Evolutionary conservation across 2,797 vertebrate species (phyloP).

Genomic region (Cynodonichthys magdalenae): DNA sequence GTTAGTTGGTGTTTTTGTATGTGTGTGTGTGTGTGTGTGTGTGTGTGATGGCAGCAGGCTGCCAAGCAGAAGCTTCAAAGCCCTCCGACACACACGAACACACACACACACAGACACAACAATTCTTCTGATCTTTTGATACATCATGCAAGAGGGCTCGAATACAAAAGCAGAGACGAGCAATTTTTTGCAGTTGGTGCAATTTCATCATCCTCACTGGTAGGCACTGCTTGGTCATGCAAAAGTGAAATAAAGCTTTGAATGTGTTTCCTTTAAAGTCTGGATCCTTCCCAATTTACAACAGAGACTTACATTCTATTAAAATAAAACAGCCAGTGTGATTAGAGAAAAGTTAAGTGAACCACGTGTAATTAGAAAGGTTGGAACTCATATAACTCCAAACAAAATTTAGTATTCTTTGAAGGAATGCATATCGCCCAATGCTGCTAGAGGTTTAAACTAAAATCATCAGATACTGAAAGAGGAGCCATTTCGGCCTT

Average conservation of each 20-base stretch:
- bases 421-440: no score
- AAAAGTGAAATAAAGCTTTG: constrained; percentile 11
- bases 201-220: constrained; percentile 24
- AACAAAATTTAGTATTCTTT: no score
- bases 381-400: constrained; percentile 6
- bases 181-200: constrained; percentile 39
- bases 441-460: no score
- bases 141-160: constrained; percentile 32
- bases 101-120: constrained; percentile 24
- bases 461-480: no score
- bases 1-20: constrained; percentile 1
- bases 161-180: constrained; percentile 37
- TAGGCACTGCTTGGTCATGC: constrained; percentile 17
- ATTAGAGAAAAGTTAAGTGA: not conserved
- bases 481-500: no score
- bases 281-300: not conserved
- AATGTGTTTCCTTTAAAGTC: not conserved
- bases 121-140: constrained; percentile 53
- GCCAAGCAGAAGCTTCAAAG: constrained; percentile 50
- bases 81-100: constrained; percentile 1
- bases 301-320: no score
- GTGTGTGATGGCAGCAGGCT: constrained; percentile 22
- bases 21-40: not conserved
- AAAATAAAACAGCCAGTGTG: not conserved
- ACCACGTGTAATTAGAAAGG: not conserved